phyloP scores from a whole-genome alignment of 2,888 invertebrate species.

The Platycnemis pennipes region DNA sequence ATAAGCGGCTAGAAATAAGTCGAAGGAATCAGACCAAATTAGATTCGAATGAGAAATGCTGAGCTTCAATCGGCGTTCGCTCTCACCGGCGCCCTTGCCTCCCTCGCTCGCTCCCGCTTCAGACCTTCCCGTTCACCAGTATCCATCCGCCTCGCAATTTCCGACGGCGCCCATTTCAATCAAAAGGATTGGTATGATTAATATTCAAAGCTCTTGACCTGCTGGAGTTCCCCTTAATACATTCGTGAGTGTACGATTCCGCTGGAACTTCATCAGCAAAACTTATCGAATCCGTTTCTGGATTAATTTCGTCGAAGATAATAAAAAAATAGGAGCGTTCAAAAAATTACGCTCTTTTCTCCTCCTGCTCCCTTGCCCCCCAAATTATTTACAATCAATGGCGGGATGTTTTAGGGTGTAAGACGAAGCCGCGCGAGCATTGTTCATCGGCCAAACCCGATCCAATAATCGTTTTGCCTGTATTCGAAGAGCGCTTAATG shows the following conservation, averaged over 20 bases:
- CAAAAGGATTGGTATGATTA: slow-evolving; percentile 34
- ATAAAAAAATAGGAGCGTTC: slow-evolving; percentile 22
- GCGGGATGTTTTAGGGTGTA: background rate
- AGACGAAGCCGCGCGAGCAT: background rate
- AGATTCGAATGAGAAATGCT: background rate
- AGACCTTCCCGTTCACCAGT: slow-evolving; percentile 10
- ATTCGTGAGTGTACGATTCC: slow-evolving; percentile 36
- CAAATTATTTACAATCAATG: slow-evolving; percentile 34
- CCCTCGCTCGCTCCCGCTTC: background rate
- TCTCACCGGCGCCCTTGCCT: background rate
- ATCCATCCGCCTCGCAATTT: slow-evolving; percentile 45
- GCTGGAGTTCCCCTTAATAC: slow-evolving; percentile 52
- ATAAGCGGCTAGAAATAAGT: background rate
- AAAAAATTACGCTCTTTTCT: background rate
- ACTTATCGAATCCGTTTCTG: slow-evolving; percentile 24
- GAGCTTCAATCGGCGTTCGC: background rate
- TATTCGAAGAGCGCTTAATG: background rate
- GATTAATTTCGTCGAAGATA: slow-evolving; percentile 41
- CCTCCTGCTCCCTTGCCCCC: background rate
- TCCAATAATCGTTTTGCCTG: background rate
- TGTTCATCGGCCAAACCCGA: background rate
- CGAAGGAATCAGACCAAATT: slow-evolving; percentile 16
- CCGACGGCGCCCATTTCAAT: slow-evolving; percentile 59
- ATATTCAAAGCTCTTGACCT: slow-evolving; percentile 59
- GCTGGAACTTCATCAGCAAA: slow-evolving; percentile 43